Percentiles rank a stretch among this genome's conserved stretches.
phyloP scores from a whole-genome alignment of 2,797 vertebrate species.

The Synanceia verrucosa region DNA sequence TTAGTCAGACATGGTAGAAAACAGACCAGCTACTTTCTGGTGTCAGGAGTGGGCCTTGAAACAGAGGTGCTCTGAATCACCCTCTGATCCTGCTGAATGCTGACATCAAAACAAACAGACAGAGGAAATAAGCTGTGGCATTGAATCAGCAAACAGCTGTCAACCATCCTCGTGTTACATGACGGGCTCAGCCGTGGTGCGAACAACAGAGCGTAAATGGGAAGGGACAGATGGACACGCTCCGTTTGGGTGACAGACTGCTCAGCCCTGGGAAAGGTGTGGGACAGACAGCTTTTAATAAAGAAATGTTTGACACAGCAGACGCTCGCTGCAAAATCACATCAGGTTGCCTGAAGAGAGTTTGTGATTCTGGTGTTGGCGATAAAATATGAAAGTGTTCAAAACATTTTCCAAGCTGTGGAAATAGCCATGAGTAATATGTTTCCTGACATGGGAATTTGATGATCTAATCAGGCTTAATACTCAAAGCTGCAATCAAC shows the following conservation, averaged over 20 bases:
- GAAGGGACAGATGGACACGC: constrained; percentile 71
- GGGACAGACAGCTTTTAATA: constrained; percentile 58
- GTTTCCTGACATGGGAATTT: constrained; percentile 34
- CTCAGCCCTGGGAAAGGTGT: constrained; percentile 67
- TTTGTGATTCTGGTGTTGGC: constrained; percentile 13
- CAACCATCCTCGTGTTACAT: constrained; percentile 64
- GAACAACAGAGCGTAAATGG: constrained; percentile 61
- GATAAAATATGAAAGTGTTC: constrained; percentile 40
- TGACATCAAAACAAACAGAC: constrained; percentile 79
- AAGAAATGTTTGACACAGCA: constrained; percentile 60
- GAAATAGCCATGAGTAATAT: constrained; percentile 19
- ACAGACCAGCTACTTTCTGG: constrained; percentile 36
- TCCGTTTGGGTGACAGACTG: constrained; percentile 70
- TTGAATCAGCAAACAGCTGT: constrained; percentile 78
- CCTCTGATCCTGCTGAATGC: constrained; percentile 55
- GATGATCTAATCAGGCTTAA: constrained; percentile 55
- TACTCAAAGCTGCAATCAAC: constrained; percentile 56
- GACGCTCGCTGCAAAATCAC: constrained; percentile 43
- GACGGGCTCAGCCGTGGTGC: constrained; percentile 51
- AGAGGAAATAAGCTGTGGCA: constrained; percentile 77
- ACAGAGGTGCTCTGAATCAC: constrained; percentile 49
- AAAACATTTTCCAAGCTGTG: constrained; percentile 19
- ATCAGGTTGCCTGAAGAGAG: constrained; percentile 31
- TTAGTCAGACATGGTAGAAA: constrained; percentile 29
- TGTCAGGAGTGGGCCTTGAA: constrained; percentile 54